Evolutionary conservation across 2,113 vertebrate species (phyloP), one percentile per base, ranked within the genome.

Genomic region (Solea senegalensis): DNA sequence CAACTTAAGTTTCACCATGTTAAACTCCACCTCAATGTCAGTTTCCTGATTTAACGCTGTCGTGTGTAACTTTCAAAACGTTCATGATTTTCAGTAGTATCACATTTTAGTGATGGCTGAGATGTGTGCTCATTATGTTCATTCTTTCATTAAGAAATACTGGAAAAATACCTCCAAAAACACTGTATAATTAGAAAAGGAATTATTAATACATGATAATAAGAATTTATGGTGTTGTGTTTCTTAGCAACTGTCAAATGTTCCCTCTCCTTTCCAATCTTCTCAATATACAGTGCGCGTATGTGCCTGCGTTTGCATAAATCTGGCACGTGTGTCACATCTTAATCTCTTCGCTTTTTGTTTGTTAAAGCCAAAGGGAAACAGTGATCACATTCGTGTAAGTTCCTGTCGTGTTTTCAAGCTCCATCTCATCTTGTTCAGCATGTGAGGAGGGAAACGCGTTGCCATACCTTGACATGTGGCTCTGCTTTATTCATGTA

Each of bases 241-340:
- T 91, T 72, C 90, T 84, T 89, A 89, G 89, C 89, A 92, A 92
- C 89, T 16, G 49, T 61, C 69, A 69, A 67, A 74, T 34, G 55
- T 65, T 64, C 68, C 46, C 8, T 64, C 77, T 84, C 52, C 11
- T 69, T 84, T 75, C 81, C 77, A 82, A 67, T 81, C 78, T 67
- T 76, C 53, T 82, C 48, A 80, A 82, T 65, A 71, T 78, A 73
- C 21, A 21, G 21, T 21, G 21, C 21, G 21, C 1, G 21, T 67
- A 69, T 59, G 50, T 48, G 69, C 75, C 86, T 85, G 87, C 74
- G 57, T 78, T 81, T 60, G 45, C 61, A 65, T 77, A 69, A 82
- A 84, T 81, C 52, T 64, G 41, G 61, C 50, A 65, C 4, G 60
- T 40, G 14, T 48, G 41, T 79, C 76, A 76, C 9, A 3, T 34